Evolutionary conservation across 2,888 invertebrate genomes (phyloP).

Genomic region (Pegoplata infirma): DNA sequence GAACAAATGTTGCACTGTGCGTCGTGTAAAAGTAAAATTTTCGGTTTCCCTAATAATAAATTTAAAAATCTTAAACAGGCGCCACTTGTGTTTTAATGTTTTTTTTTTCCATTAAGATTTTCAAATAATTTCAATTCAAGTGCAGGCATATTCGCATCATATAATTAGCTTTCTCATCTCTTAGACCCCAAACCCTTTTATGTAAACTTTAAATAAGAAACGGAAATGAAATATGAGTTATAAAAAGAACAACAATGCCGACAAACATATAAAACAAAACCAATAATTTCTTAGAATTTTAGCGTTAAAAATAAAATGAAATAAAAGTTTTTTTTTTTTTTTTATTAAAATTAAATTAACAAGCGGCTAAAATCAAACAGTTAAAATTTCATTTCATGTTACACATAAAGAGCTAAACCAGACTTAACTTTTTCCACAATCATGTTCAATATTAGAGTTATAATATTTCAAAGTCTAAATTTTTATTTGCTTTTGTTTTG

Average conservation of each 20-base stretch:
- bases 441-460: background rate
- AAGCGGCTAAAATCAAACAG: background rate
- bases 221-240: conserved; percentile 54
- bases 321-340: too few species aligned
- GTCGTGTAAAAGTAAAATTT: too few species aligned
- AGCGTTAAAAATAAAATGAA: background rate
- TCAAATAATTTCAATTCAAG: background rate
- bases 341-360: background rate
- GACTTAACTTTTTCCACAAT: background rate
- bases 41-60: too few species aligned
- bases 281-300: conserved; percentile 31
- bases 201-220: conserved; percentile 8
- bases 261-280: conserved; percentile 5
- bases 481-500: background rate
- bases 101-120: background rate
- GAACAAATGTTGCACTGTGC: too few species aligned
- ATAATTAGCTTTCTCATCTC: background rate
- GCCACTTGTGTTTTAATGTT: background rate
- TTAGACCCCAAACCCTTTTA: conserved; percentile 1
- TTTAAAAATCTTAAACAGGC: background rate
- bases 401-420: background rate
- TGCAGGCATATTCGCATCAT: background rate
- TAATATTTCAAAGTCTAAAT: background rate
- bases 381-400: background rate
- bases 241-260: conserved; percentile 29